These are phyloP conservation scores for Piscicola geometra DNA, from an alignment of 2,888 invertebrate species.

Conservation along the genomic window DNA sequence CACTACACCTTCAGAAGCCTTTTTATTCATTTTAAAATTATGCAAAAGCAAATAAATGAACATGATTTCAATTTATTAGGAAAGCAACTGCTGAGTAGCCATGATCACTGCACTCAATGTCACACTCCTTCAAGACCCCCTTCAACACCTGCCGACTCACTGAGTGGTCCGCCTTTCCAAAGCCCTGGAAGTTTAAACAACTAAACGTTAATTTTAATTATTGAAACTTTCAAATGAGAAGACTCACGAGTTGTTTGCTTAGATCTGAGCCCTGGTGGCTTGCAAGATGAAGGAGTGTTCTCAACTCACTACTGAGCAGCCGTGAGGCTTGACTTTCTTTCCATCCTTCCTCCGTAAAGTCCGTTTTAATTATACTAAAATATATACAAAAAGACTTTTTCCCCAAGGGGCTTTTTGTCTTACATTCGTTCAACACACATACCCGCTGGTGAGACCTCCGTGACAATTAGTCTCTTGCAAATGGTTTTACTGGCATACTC, in stretches of 20 bases:
- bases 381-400: no score
- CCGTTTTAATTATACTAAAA: no score
- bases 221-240: background rate
- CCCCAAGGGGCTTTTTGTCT: no score
- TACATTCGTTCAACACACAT: no score
- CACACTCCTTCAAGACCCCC: slow-evolving; percentile 17
- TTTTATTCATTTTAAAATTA: no score
- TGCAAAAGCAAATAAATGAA: no score
- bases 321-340: slow-evolving; percentile 16
- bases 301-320: slow-evolving; percentile 29
- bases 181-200: slow-evolving; percentile 11
- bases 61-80: no score
- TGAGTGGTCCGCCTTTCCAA: slow-evolving; percentile 26
- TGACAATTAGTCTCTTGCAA: background rate
- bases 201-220: background rate
- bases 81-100: slow-evolving; percentile 25
- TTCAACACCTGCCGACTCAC: slow-evolving; percentile 10
- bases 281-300: no score
- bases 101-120: slow-evolving; percentile 11
- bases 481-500: background rate
- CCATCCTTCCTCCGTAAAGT: background rate
- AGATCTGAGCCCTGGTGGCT: background rate
- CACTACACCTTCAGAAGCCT: no score
- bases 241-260: background rate
- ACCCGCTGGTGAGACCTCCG: background rate